Evolutionary conservation across 2,888 invertebrate species (phyloP).

Genomic region (Dione vanillae): DNA sequence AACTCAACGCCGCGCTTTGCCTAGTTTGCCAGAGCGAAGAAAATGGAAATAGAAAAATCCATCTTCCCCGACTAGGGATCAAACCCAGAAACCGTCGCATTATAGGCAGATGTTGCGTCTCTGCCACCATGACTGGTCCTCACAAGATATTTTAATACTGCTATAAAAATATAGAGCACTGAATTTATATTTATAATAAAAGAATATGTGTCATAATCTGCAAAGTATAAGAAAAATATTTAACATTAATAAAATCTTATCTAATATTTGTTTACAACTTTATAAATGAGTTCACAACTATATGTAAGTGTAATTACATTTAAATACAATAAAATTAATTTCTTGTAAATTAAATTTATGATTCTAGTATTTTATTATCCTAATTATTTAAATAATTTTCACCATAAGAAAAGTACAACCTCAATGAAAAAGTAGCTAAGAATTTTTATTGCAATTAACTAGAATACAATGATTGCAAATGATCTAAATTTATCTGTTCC

Average conservation of each 20-base stretch:
- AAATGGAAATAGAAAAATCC: too few relatives aligned
- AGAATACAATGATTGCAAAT: neutral
- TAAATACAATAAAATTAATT: neutral
- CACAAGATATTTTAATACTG: too few relatives aligned
- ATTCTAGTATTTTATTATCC: neutral
- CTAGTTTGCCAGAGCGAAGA: too few relatives aligned
- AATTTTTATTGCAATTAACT: slow-evolving; percentile 3
- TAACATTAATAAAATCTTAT: slow-evolving; percentile 10
- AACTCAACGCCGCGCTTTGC: too few relatives aligned
- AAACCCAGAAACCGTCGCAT: too few relatives aligned
- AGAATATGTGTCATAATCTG: neutral
- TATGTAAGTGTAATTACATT: neutral
- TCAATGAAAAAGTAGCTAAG: neutral
- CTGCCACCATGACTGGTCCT: too few relatives aligned
- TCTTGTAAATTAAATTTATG: neutral
- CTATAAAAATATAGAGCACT: neutral
- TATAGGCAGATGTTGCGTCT: too few relatives aligned
- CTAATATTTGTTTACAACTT: slow-evolving; percentile 5
- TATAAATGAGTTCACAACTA: neutral
- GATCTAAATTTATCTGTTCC: slow-evolving; percentile 12
- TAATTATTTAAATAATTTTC: neutral
- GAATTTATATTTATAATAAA: neutral
- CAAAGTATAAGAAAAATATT: neutral
- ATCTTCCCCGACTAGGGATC: too few relatives aligned
- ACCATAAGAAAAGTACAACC: neutral